These are phyloP conservation scores for Nomada lathburiana DNA, from an alignment of 2,888 invertebrate species.

Conservation along the genomic window DNA sequence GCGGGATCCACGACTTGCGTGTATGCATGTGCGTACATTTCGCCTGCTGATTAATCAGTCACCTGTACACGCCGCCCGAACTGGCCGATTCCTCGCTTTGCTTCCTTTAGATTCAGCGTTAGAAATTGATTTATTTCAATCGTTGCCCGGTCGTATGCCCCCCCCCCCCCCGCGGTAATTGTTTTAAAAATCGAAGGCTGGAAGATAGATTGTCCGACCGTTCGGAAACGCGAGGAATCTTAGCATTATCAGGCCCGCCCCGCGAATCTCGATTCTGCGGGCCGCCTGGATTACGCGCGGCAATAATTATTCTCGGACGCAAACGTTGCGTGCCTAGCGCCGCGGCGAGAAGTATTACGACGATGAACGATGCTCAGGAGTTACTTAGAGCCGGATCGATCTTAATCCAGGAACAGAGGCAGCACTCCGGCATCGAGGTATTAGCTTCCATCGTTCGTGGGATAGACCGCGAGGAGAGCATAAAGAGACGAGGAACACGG, in stretches of 20 bases:
- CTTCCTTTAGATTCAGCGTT: background rate
- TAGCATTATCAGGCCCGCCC: background rate
- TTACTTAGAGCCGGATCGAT: conserved; percentile 79
- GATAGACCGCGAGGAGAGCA: conserved; percentile 51
- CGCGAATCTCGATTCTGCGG: background rate
- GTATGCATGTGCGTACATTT: too few relatives aligned
- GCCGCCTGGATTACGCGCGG: conserved; percentile 26
- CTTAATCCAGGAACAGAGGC: conserved; percentile 80
- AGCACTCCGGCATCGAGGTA: conserved; percentile 73
- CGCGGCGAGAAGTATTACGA: conserved; percentile 70
- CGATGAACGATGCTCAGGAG: conserved; percentile 70
- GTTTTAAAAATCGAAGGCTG: too few relatives aligned
- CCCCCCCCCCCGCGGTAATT: too few relatives aligned
- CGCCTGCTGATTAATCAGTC: too few relatives aligned
- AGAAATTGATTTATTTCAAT: too few relatives aligned
- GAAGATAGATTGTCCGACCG: too few relatives aligned
- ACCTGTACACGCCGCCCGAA: too few relatives aligned
- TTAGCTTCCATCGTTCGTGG: conserved; percentile 73
- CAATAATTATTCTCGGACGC: conserved; percentile 31
- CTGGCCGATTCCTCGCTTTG: too few relatives aligned
- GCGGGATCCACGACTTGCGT: too few relatives aligned
- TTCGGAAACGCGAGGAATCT: too few relatives aligned
- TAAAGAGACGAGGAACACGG: conserved; percentile 44
- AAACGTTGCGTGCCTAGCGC: conserved; percentile 63
- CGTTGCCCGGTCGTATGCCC: too few relatives aligned